Evolutionary conservation across 1,140 invertebrate species (phyloP).

Genomic region (Drosophila carrolli): DNA sequence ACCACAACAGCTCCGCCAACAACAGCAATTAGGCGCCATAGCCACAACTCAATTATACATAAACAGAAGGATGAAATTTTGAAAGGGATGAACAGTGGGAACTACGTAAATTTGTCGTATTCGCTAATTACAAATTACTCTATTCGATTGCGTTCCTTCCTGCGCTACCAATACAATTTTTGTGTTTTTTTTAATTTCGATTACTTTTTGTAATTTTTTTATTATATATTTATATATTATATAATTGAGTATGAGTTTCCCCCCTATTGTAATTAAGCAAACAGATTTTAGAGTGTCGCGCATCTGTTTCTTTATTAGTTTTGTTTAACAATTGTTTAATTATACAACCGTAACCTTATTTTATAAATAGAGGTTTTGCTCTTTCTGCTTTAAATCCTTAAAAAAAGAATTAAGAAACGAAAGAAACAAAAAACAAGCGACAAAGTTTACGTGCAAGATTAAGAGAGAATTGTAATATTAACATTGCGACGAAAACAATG

Average conservation of each 20-base stretch:
- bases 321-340: conserved; percentile 34
- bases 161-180: conserved; percentile 8
- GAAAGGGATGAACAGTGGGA: conserved; percentile 5
- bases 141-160: conserved; percentile 16
- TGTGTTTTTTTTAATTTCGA: conserved; percentile 27
- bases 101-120: conserved; percentile 28
- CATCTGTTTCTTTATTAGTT: conserved; percentile 31
- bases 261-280: conserved; percentile 37
- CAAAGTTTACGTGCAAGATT: conserved; percentile 26
- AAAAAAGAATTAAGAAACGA: conserved; percentile 26
- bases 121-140: conserved; percentile 25
- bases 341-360: conserved; percentile 51
- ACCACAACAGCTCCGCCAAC: conserved; percentile 75
- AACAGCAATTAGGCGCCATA: conserved; percentile 57
- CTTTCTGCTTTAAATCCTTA: conserved; percentile 61
- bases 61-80: conserved; percentile 16
- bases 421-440: conserved; percentile 6
- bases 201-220: conserved; percentile 39
- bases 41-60: conserved; percentile 42
- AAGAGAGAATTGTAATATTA: conserved; percentile 45
- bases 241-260: conserved; percentile 13
- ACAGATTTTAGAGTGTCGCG: conserved; percentile 15
- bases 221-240: conserved; percentile 34
- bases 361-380: conserved; percentile 53
- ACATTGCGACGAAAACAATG: conserved; percentile 28